phyloP scores from a whole-genome alignment of 2,888 invertebrate species.

The Podabrus alpinus region DNA sequence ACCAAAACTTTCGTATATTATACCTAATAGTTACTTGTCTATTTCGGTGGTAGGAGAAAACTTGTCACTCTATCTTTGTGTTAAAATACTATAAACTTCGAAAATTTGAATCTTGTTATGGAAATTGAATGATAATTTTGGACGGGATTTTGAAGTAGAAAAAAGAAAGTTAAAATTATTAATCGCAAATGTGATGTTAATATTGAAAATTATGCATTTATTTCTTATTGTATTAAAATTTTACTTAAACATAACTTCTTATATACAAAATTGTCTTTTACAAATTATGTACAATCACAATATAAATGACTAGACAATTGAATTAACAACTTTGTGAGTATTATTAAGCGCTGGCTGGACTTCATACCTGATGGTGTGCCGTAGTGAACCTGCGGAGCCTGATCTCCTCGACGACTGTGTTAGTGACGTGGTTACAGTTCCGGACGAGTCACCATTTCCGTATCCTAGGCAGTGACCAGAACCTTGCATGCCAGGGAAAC shows the following conservation, averaged over 20 bases:
- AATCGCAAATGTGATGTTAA: not conserved
- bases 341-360: conserved; percentile 48
- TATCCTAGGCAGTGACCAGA: conserved; percentile 48
- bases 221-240: not conserved
- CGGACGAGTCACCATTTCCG: conserved; percentile 43
- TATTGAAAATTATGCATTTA: not conserved
- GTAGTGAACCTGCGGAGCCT: conserved; percentile 48
- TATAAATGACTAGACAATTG: conserved; percentile 48
- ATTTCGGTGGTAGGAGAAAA: not conserved
- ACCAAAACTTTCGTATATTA: not conserved
- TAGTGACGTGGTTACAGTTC: conserved; percentile 50
- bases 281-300: conserved; percentile 10
- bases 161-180: not conserved
- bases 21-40: no score
- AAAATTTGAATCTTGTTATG: not conserved
- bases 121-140: not conserved
- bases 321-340: conserved; percentile 51
- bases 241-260: not conserved
- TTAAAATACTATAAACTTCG: not conserved
- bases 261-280: not conserved
- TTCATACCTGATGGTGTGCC: conserved; percentile 48
- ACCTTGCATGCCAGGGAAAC: conserved; percentile 47
- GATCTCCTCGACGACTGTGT: conserved; percentile 51
- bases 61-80: not conserved
- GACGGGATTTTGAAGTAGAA: not conserved